Evolutionary conservation across 2,888 invertebrate species (phyloP).

Genomic region (Mythimna pallens): DNA sequence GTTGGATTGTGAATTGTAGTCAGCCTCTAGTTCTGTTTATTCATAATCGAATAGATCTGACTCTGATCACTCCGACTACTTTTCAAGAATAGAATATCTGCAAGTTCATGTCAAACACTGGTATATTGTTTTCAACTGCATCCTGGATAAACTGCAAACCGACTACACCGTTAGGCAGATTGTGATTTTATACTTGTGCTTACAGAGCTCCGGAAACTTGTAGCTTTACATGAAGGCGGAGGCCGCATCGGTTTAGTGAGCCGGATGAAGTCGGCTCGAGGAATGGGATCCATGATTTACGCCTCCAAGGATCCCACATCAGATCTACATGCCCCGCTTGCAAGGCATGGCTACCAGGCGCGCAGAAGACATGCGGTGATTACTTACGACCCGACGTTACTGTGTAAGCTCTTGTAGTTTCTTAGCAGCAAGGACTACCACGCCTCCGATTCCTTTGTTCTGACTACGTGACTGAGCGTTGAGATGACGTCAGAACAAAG

Average conservation of each 20-base stretch:
- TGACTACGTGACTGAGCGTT: no score
- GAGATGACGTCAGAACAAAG: no score
- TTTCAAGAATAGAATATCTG: no score
- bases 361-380: slow-evolving; percentile 90
- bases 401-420: slow-evolving; percentile 66
- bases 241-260: slow-evolving; percentile 72
- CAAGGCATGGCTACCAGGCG: slow-evolving; percentile 92
- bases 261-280: slow-evolving; percentile 72
- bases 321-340: slow-evolving; percentile 91
- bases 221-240: slow-evolving; percentile 74
- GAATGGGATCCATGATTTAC: slow-evolving; percentile 67
- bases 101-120: no score
- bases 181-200: neutral
- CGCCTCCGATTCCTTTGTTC: no score
- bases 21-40: no score
- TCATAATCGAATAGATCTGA: no score
- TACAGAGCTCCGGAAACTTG: slow-evolving; percentile 82
- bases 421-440: slow-evolving; percentile 88
- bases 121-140: no score
- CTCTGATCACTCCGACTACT: no score
- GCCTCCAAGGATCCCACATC: slow-evolving; percentile 90
- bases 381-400: slow-evolving; percentile 76
- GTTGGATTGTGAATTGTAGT: no score
- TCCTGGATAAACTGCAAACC: no score
- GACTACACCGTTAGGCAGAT: neutral